phyloP scores from a whole-genome alignment of 2,888 invertebrate genomes.

The Erannis defoliaria region DNA sequence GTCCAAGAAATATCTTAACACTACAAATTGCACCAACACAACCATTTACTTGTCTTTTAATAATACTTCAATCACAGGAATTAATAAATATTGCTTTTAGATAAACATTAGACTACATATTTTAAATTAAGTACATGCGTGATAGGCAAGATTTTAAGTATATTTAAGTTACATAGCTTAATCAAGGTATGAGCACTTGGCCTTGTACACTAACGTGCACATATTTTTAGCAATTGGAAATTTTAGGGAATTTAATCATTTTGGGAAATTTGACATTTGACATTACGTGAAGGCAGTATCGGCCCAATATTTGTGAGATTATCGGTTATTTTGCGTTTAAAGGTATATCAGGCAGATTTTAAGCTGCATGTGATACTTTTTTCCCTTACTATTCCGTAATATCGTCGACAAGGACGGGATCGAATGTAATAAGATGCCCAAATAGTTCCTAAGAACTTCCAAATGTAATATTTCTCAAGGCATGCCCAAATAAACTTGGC shows the following conservation, averaged over 20 bases:
- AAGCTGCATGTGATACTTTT: too few species aligned
- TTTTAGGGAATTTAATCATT: not conserved
- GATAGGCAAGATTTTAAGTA: slow-evolving; percentile 16
- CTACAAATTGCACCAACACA: slow-evolving; percentile 85
- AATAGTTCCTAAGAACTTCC: slow-evolving; percentile 2
- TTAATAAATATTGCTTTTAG: slow-evolving; percentile 76
- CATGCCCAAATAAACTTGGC: slow-evolving; percentile 8
- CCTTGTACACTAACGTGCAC: not conserved
- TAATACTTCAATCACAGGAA: slow-evolving; percentile 80
- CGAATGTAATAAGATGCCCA: not conserved
- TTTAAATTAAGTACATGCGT: slow-evolving; percentile 41
- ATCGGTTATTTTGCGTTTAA: too few species aligned
- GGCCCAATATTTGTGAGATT: too few species aligned
- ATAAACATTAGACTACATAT: slow-evolving; percentile 55
- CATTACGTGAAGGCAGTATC: too few species aligned
- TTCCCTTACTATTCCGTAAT: too few species aligned
- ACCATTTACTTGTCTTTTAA: slow-evolving; percentile 80
- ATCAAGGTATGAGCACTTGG: not conserved
- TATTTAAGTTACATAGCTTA: not conserved
- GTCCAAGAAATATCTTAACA: slow-evolving; percentile 72
- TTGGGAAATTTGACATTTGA: too few species aligned
- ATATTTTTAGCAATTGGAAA: not conserved
- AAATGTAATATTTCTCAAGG: slow-evolving; percentile 15
- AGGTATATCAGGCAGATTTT: too few species aligned
- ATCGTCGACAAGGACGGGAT: too few species aligned